These are phyloP conservation scores for Exaiptasia diaphana DNA, from an alignment of 64 coral and sea anemone genomes.

Conservation along the genomic window DNA sequence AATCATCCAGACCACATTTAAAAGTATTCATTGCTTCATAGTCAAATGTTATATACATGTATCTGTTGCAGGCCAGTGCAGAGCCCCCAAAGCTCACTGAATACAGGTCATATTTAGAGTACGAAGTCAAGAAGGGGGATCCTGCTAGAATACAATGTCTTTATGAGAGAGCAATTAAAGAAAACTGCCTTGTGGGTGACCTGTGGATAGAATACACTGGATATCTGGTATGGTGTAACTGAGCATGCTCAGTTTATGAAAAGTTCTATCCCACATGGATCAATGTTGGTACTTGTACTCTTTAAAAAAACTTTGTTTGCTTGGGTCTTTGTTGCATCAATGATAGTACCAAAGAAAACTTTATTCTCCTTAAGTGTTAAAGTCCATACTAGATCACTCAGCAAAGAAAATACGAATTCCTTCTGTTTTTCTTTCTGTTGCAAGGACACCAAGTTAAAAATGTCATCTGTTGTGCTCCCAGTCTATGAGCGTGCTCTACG, in stretches of 20 bases:
- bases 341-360: too few relatives aligned
- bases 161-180: conserved; percentile 91
- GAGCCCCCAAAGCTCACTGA: conserved; percentile 32
- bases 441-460: conserved; percentile 79
- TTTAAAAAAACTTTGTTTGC: too few relatives aligned
- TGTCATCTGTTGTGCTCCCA: conserved; percentile 59
- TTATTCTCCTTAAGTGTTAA: too few relatives aligned
- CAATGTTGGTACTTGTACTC: not conserved
- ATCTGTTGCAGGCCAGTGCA: conserved; percentile 15
- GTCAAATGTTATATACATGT: too few relatives aligned
- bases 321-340: too few relatives aligned
- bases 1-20: too few relatives aligned
- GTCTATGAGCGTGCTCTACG: conserved; percentile 86
- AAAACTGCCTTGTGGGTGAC: conserved; percentile 82
- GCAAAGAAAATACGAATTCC: too few relatives aligned
- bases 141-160: conserved; percentile 80
- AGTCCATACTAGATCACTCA: too few relatives aligned
- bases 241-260: not conserved
- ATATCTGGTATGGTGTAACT: conserved; percentile 68
- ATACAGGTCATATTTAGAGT: conserved; percentile 71
- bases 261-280: not conserved
- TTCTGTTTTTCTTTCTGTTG: not conserved
- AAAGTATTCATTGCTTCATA: too few relatives aligned
- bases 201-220: conserved; percentile 82
- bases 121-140: conserved; percentile 80